Percentiles rank a stretch among this genome's conserved stretches.
Evolutionary conservation across 1,140 invertebrate species (phyloP).

Genomic region (Popillia japonica): DNA sequence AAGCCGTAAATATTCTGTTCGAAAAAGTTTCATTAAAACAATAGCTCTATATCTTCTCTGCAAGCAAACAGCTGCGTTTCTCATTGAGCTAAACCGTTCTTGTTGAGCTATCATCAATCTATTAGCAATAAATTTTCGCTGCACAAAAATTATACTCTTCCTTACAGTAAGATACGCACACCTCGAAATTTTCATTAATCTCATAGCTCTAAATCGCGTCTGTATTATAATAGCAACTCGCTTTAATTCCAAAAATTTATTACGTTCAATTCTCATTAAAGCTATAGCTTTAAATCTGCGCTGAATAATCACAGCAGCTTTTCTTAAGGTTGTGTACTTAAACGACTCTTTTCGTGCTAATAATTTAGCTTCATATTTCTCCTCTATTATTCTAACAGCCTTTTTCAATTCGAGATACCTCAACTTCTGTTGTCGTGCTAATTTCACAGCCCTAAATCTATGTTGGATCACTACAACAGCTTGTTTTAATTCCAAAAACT

Average conservation of each 20-base stretch:
- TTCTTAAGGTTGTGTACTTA: constrained; percentile 43
- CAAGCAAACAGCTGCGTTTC: constrained; percentile 57
- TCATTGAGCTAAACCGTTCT: constrained; percentile 52
- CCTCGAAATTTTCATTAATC: constrained; percentile 41
- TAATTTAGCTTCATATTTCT: constrained; percentile 59
- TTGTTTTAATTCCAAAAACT: constrained; percentile 53
- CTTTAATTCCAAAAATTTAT: constrained; percentile 55
- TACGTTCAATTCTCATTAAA: constrained; percentile 55
- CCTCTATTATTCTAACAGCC: constrained; percentile 58
- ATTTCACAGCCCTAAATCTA: constrained; percentile 28
- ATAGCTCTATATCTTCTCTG: constrained; percentile 60
- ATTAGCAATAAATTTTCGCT: constrained; percentile 44
- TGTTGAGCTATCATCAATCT: constrained; percentile 45
- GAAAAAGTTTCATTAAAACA: constrained; percentile 15
- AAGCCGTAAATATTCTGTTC: constrained; percentile 48
- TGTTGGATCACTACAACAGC: constrained; percentile 49
- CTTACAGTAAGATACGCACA: constrained; percentile 48
- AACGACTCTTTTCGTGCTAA: constrained; percentile 44
- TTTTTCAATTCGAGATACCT: constrained; percentile 38
- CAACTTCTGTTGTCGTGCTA: constrained; percentile 45
- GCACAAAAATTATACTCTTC: constrained; percentile 48
- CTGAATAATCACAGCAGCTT: constrained; percentile 51
- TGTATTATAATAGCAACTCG: constrained; percentile 65
- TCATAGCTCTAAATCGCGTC: constrained; percentile 62
- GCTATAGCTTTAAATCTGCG: constrained; percentile 63